Percentiles rank a stretch among this genome's conserved stretches.
Conservation (phyloP, 53 echinoderm and acorn worm species). For the Paracentrotus lividus region DNA sequence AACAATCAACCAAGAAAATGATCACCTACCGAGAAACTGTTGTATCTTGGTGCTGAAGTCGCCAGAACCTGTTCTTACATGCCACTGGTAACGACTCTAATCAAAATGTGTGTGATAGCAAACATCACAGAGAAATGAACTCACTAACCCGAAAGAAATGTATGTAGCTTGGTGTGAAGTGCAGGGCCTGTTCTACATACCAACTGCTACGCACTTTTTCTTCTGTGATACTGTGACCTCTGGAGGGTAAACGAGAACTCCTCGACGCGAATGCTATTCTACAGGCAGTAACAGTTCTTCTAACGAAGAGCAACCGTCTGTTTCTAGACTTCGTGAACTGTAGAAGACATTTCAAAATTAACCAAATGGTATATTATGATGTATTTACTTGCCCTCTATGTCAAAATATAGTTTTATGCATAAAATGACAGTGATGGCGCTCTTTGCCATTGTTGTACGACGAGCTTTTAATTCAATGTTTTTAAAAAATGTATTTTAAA, state of each 20-base stretch:
- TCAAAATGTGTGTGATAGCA: too few relatives aligned
- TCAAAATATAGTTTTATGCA: neutral
- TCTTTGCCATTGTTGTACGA: neutral
- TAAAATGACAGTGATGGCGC: neutral
- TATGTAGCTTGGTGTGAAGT: slow-evolving; percentile 78
- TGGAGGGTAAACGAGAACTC: slow-evolving; percentile 78
- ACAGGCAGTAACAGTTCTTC: slow-evolving; percentile 73
- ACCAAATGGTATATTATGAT: neutral
- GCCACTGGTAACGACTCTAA: too few relatives aligned
- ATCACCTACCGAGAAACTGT: slow-evolving; percentile 66
- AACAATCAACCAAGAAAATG: too few relatives aligned
- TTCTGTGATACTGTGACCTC: slow-evolving; percentile 72
- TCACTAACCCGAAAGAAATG: too few relatives aligned
- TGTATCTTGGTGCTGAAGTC: slow-evolving; percentile 76
- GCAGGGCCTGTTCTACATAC: slow-evolving; percentile 66
- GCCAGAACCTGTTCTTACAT: too few relatives aligned
- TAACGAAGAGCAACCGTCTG: slow-evolving; percentile 70
- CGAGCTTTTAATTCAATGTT: neutral
- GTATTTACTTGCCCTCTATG: neutral
- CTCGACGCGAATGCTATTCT: slow-evolving; percentile 77
- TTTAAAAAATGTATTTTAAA: too few relatives aligned
- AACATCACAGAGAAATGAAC: too few relatives aligned
- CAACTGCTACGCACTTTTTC: slow-evolving; percentile 80
- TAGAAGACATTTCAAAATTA: neutral
- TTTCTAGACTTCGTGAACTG: slow-evolving; percentile 72